Conservation (phyloP, 2,113 vertebrate genomes). For the Gorsachius goisagi region DNA sequence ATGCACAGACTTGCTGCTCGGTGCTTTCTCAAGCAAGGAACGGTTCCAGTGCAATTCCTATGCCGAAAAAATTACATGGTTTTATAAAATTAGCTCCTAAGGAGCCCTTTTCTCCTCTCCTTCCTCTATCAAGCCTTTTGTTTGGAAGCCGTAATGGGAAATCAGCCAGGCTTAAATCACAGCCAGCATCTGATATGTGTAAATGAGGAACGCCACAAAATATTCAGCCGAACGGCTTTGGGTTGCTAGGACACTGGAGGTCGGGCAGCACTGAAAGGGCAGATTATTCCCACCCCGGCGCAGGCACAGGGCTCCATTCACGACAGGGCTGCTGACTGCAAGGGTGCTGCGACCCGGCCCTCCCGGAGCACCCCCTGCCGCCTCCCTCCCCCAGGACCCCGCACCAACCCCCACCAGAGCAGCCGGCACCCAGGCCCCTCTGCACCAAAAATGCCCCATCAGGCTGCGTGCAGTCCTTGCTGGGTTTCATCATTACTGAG, state of each 20-base stretch:
- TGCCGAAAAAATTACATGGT: accelerated
- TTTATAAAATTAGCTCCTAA: not conserved
- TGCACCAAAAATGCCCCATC: not conserved
- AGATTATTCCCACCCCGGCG: conserved; percentile 62
- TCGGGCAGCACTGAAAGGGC: conserved; percentile 64
- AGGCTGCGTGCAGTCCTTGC: not conserved
- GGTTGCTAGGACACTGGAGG: conserved; percentile 80
- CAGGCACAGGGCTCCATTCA: conserved; percentile 22
- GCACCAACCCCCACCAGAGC: accelerated
- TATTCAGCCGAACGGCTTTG: conserved; percentile 21
- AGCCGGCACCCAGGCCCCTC: accelerated
- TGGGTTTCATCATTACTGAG: not conserved
- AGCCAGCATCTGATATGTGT: conserved; percentile 56
- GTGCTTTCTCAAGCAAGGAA: not conserved
- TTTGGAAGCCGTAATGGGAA: conserved; percentile 14
- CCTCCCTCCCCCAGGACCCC: not conserved
- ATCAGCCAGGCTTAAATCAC: conserved; percentile 40
- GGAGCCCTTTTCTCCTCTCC: not conserved
- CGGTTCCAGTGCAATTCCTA: not conserved
- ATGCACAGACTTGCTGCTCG: not conserved
- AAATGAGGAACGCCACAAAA: conserved; percentile 55
- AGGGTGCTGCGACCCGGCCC: too few species aligned
- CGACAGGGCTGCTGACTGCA: not conserved
- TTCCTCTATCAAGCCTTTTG: conserved; percentile 8
- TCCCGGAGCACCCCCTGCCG: not conserved